Conservation (phyloP, 2,113 vertebrate genomes). For the Charadrius vociferus region DNA sequence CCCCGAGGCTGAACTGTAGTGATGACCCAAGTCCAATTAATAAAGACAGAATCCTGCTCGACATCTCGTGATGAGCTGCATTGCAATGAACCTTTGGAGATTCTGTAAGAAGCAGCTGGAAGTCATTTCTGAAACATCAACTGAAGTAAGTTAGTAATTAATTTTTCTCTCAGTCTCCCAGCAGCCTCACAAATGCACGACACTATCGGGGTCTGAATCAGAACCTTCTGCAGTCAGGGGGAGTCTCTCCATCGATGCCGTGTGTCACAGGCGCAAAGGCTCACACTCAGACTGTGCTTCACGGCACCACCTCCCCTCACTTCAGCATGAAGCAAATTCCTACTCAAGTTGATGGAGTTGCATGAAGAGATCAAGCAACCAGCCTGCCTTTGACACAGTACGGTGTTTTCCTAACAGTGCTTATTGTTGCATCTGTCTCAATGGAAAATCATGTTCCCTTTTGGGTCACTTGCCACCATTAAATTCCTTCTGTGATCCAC, state of each 20-base stretch:
- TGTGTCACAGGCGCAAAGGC: not conserved
- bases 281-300: not conserved
- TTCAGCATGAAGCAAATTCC: not conserved
- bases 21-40: constrained; percentile 1
- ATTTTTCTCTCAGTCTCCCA: not conserved
- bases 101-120: not conserved
- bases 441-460: not conserved
- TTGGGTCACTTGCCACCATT: not conserved
- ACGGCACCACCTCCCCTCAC: not conserved
- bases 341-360: not conserved
- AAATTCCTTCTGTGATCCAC: not conserved
- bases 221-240: not conserved
- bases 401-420: not conserved
- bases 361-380: not conserved
- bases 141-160: not conserved
- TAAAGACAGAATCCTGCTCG: not conserved
- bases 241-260: not conserved
- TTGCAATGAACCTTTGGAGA: not conserved
- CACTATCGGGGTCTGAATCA: not conserved
- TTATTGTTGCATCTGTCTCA: not conserved
- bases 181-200: not conserved
- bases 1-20: not conserved
- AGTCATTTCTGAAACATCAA: not conserved
- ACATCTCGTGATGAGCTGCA: not conserved
- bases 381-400: not conserved